Evolutionary conservation across 2,888 invertebrate genomes (phyloP).

Genomic region (Habroteleia sp.): DNA sequence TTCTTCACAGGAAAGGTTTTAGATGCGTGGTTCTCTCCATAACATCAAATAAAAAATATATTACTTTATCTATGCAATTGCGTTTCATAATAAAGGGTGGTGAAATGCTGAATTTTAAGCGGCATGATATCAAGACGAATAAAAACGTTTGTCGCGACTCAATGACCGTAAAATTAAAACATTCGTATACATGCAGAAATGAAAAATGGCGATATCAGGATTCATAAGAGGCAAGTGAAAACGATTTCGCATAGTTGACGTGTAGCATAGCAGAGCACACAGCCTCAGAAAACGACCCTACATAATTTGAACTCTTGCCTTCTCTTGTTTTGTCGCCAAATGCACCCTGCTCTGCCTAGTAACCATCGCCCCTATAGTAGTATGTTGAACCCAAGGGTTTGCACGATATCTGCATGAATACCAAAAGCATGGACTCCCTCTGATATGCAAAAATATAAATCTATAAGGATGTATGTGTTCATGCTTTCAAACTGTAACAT

Average conservation of each 20-base stretch:
- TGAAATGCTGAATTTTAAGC: too few species aligned
- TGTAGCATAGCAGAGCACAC: conserved; percentile 35
- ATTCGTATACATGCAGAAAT: conserved; percentile 1
- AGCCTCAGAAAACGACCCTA: conserved; percentile 61
- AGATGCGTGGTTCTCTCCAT: too few species aligned
- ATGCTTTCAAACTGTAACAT: conserved; percentile 17
- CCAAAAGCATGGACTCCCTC: conserved; percentile 34
- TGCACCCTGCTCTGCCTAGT: conserved; percentile 60
- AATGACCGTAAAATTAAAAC: too few species aligned
- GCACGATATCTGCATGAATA: conserved; percentile 55
- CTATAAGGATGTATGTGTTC: conserved; percentile 9
- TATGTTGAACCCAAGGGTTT: conserved; percentile 56
- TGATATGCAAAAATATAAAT: conserved; percentile 47
- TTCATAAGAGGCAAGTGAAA: conserved; percentile 47
- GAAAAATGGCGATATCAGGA: conserved; percentile 37
- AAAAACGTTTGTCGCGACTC: too few species aligned
- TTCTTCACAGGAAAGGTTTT: too few species aligned
- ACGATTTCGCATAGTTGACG: conserved; percentile 51
- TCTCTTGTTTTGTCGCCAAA: conserved; percentile 60
- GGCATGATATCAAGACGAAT: too few species aligned
- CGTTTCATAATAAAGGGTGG: too few species aligned
- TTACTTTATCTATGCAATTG: too few species aligned
- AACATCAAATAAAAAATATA: too few species aligned
- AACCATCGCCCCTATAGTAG: conserved; percentile 59
- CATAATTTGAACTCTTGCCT: conserved; percentile 61